These are phyloP conservation scores for Pituophis catenifer DNA, from an alignment of 2,113 vertebrate genomes.

Conservation along the genomic window DNA sequence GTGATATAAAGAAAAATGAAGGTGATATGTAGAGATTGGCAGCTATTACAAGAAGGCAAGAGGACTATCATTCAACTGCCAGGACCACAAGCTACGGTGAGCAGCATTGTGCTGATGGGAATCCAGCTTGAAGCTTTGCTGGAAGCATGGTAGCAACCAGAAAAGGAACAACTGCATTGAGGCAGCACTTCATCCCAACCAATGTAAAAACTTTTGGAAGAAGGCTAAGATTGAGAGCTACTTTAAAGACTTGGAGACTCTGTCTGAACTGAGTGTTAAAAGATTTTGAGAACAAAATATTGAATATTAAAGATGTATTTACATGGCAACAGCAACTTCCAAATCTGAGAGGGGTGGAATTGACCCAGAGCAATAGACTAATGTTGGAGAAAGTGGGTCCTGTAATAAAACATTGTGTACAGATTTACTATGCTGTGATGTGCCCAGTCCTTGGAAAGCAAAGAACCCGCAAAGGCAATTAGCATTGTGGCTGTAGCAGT, in stretches of 20 bases:
- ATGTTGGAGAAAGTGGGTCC: neutral
- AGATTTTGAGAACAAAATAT: neutral
- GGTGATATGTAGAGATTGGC: neutral
- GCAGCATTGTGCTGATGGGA: neutral
- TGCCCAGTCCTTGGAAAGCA: neutral
- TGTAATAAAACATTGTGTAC: neutral
- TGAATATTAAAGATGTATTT: neutral
- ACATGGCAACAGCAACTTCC: neutral
- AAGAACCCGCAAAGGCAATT: neutral
- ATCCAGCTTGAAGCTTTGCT: neutral
- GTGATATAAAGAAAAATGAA: neutral
- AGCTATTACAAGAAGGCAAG: neutral
- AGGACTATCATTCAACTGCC: neutral
- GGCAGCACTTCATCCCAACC: neutral
- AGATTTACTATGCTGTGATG: neutral
- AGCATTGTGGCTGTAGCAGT: neutral
- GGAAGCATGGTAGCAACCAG: neutral
- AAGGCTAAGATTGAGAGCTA: neutral
- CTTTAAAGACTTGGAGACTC: neutral
- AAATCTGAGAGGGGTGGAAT: neutral
- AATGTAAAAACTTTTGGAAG: neutral
- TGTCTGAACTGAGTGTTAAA: neutral
- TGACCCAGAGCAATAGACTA: neutral
- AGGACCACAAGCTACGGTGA: neutral
- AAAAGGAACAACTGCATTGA: neutral